These are phyloP conservation scores for Gorsachius magnificus DNA, from an alignment of 2,797 vertebrate species.

Conservation along the genomic window DNA sequence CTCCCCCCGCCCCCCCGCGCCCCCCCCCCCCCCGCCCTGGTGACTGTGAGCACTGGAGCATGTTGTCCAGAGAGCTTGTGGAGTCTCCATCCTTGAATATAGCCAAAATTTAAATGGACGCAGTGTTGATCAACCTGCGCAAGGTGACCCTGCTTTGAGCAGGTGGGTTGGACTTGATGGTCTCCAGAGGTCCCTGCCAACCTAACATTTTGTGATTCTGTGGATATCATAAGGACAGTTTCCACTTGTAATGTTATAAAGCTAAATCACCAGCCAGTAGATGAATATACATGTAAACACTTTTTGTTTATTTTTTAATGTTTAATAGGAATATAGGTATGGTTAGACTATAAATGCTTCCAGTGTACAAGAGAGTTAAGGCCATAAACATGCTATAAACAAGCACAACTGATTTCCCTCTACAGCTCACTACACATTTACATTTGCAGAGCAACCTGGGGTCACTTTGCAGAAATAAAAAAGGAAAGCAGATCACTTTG, in stretches of 20 bases:
- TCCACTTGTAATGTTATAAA: neutral
- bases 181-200: neutral
- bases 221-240: neutral
- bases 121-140: neutral
- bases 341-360: neutral
- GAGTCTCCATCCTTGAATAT: neutral
- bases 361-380: neutral
- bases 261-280: neutral
- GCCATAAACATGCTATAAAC: neutral
- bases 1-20: no score
- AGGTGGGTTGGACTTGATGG: neutral
- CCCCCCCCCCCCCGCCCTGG: no score
- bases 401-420: neutral
- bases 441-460: neutral
- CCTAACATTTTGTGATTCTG: neutral
- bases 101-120: neutral
- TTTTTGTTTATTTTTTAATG: neutral
- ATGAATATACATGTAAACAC: neutral
- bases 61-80: neutral
- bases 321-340: neutral
- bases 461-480: neutral
- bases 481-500: neutral
- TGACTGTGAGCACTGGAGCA: neutral
- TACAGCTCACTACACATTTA: neutral
- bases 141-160: neutral